These are phyloP conservation scores for Adelognathus sp. DNA, from an alignment of 2,888 invertebrate genomes.

Conservation along the genomic window DNA sequence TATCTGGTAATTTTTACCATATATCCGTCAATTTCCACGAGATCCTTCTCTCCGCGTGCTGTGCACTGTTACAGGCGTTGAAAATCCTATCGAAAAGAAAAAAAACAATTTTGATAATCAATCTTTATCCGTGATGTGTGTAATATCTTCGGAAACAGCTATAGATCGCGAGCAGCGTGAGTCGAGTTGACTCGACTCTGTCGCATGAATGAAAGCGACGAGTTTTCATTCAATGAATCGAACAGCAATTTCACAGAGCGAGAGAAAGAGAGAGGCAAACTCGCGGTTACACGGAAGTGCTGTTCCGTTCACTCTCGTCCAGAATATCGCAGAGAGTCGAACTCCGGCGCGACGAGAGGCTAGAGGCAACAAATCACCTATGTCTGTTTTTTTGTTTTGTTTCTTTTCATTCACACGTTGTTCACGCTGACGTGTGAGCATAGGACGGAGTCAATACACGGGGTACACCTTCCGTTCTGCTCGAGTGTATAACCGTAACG, in stretches of 20 bases:
- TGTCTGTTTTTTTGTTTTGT: constrained; percentile 11
- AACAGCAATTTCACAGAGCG: constrained; percentile 41
- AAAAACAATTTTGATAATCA: not conserved
- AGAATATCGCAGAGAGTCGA: constrained; percentile 34
- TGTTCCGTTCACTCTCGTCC: constrained; percentile 2
- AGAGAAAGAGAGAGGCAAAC: constrained; percentile 3
- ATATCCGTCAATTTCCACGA: no score
- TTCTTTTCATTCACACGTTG: constrained; percentile 38
- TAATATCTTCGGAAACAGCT: not conserved
- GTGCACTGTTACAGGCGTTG: not conserved
- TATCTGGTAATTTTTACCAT: no score
- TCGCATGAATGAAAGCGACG: constrained; percentile 56
- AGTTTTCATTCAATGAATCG: constrained; percentile 59
- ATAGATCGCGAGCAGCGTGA: not conserved
- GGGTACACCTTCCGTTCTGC: constrained; percentile 46
- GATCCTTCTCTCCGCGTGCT: not conserved
- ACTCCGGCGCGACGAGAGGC: constrained; percentile 5
- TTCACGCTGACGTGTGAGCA: constrained; percentile 39
- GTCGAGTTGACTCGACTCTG: not conserved
- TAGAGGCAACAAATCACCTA: constrained; percentile 19
- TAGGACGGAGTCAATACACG: constrained; percentile 41
- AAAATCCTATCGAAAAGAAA: not conserved
- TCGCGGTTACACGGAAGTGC: constrained; percentile 30
- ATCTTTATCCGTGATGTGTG: constrained; percentile 3
- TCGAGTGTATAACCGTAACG: constrained; percentile 42